Base-by-base conservation (phyloP, 2,113 vertebrate species). In the Anoplopoma fimbria region DNA sequence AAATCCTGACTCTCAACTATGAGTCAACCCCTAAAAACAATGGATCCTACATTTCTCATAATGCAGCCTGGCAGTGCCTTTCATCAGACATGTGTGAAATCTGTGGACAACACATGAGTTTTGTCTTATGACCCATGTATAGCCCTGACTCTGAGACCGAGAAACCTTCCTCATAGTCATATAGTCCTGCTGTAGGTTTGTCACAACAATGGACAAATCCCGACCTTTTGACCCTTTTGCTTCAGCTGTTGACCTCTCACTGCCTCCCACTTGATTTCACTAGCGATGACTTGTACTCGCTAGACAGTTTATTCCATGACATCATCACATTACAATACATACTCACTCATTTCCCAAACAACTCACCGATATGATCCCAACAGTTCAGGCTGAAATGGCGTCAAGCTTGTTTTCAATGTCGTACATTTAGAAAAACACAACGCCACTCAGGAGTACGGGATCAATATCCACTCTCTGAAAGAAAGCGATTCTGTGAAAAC, bases 401-500 rank as follows among this genome's bases (percentile, higher is more conserved):
- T 71, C 23, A 75, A 47, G n/a, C 57, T 0, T 38, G 75, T 70
- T 87, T 90, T 87, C 73, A 79, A 67, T 57, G 81, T 81, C 82
- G 60, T 70, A 42, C 68, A 53, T 85, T 86, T 79, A 83, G 55
- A 69, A 65, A 87, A 84, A 82, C 87, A 90, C 75, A 77, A 83
- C 69, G 27, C 75, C 71, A 87, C 86, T 90, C 88, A 90, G 42
- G 15, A 55, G 72, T 57, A 57, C 79, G 69, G 79, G 84, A 84
- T 84, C 89, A 69, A 69, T 67, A 71, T 86, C 75, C 55, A 45
- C 77, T 75, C 84, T 36, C 82, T 87, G 76, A 90, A 79, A 86
- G 82, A 87, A 23, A 36, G 45, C 0, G 73, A 55, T 86, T 79
- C 79, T 90, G 87, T 88, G 84, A 87, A 89, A 93, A 90, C 91